Evolutionary conservation across 2,797 vertebrate genomes (phyloP).

Genomic region (Enteromius radiatus): DNA sequence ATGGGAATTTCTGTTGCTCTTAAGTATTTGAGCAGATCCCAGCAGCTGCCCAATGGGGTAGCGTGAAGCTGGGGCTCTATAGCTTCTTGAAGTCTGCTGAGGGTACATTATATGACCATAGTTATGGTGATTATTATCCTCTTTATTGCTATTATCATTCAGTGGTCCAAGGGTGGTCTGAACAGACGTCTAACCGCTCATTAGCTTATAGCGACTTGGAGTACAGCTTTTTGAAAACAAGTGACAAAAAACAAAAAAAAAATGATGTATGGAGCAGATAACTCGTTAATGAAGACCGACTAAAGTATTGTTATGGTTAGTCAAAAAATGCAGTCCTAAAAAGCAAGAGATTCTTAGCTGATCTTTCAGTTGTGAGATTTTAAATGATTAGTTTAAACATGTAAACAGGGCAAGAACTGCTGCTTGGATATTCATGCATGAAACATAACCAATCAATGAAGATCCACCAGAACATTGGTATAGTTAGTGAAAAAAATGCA

Average conservation of each 20-base stretch:
- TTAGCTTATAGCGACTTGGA: conserved; percentile 12
- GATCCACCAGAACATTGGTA: conserved; percentile 22
- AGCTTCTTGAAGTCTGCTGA: conserved; percentile 42
- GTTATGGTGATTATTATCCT: conserved; percentile 54
- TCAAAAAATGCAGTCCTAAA: conserved; percentile 31
- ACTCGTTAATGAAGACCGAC: conserved; percentile 25
- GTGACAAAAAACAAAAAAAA: not conserved
- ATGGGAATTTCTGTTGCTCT: conserved; percentile 60
- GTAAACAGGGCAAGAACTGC: not conserved
- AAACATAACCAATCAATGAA: conserved; percentile 9
- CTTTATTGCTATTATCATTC: conserved; percentile 51
- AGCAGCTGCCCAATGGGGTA: conserved; percentile 31
- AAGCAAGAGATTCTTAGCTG: conserved; percentile 5
- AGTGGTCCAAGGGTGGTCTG: conserved; percentile 41
- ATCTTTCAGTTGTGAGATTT: conserved; percentile 39
- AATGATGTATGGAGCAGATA: not conserved
- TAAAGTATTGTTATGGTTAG: conserved; percentile 6
- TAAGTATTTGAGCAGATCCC: conserved; percentile 61
- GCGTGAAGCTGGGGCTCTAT: conserved; percentile 36
- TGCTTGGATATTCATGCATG: not conserved
- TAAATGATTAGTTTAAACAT: conserved; percentile 34
- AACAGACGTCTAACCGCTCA: conserved; percentile 32
- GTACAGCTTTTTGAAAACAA: conserved; percentile 34
- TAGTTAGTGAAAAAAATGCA: conserved; percentile 38
- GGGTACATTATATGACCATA: conserved; percentile 47